Evolutionary conservation across 2,113 vertebrate species (phyloP).

Genomic region (Ranitomeya imitator): DNA sequence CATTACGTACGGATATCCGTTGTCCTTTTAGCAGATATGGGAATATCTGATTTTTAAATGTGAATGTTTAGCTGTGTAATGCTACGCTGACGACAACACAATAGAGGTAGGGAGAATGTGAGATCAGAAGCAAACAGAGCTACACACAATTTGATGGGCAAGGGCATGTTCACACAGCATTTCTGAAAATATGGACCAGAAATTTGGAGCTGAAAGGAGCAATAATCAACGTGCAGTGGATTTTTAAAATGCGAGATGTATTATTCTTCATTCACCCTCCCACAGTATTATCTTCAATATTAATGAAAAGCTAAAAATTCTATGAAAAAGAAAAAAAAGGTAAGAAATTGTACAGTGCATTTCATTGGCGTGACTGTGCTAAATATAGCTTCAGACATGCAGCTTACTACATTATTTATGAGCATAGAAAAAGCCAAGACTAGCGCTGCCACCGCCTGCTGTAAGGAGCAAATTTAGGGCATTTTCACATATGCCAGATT

Average conservation of each 20-base stretch:
- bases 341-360: background rate
- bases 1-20: background rate
- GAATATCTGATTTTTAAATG: too few species aligned
- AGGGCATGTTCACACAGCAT: too few species aligned
- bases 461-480: background rate
- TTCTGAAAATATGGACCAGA: too few species aligned
- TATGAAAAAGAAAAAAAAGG: background rate
- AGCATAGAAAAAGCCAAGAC: slow-evolving; percentile 24
- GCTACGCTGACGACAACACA: too few species aligned
- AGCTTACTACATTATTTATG: slow-evolving; percentile 48
- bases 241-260: too few species aligned
- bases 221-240: too few species aligned
- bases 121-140: background rate
- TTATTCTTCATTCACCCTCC: too few species aligned
- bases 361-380: slow-evolving; percentile 6
- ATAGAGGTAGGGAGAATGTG: too few species aligned
- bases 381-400: slow-evolving; percentile 47
- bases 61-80: too few species aligned
- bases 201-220: too few species aligned
- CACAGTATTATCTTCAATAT: too few species aligned
- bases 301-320: background rate
- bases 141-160: too few species aligned
- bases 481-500: background rate
- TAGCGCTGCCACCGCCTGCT: background rate
- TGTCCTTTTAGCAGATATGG: background rate